phyloP scores from a whole-genome alignment of 37 sponge, comb jelly and placozoan genomes.

The Bolinopsis microptera region DNA sequence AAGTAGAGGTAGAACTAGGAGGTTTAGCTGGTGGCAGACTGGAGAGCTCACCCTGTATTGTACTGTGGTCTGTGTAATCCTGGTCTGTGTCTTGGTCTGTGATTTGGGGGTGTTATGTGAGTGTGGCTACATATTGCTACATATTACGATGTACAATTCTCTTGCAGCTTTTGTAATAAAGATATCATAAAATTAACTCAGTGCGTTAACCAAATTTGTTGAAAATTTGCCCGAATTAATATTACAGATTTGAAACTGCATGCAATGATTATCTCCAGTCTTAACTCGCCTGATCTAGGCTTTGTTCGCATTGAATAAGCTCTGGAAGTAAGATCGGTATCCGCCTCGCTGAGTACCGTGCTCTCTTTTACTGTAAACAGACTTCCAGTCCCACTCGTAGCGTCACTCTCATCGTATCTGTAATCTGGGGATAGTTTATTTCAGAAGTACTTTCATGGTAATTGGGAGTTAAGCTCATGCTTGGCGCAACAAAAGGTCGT shows the following conservation, averaged over 20 bases:
- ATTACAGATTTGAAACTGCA: no score
- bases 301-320: not conserved
- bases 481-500: no score
- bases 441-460: no score
- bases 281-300: not conserved
- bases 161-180: no score
- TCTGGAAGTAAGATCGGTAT: not conserved
- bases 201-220: no score
- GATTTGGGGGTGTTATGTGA: not conserved
- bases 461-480: no score
- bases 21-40: not conserved
- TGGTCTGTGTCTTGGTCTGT: not conserved
- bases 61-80: not conserved
- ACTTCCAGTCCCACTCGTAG: not conserved
- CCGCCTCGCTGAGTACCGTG: not conserved
- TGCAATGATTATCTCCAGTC: no score
- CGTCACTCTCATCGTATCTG: not conserved
- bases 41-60: not conserved
- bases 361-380: not conserved
- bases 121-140: not conserved
- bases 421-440: not conserved
- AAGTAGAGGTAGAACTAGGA: not conserved
- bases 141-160: no score
- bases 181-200: no score
- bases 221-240: no score